Conservation (phyloP, 35 echinoderm and acorn worm species). For the Eucidaris tribuloides region DNA sequence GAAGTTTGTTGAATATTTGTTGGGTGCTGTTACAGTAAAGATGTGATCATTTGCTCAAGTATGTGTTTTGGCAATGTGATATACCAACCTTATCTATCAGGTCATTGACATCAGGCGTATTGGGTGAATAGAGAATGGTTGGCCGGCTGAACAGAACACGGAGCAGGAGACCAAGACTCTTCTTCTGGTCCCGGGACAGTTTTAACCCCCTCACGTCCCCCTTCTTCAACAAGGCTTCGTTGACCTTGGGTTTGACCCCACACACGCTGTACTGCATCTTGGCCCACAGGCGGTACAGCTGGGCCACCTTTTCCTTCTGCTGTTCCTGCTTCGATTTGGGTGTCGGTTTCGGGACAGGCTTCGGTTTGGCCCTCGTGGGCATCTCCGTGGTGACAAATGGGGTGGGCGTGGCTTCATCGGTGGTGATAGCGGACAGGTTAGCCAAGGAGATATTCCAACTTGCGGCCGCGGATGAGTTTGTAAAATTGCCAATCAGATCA, state of each 20-base stretch:
- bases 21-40: too few species aligned
- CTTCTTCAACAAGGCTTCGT: constrained; percentile 48
- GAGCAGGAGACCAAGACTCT: constrained; percentile 80
- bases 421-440: neutral
- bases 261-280: constrained; percentile 81
- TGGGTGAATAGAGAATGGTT: constrained; percentile 88
- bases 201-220: constrained; percentile 72
- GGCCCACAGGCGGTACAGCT: constrained; percentile 82
- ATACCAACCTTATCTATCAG: constrained; percentile 88
- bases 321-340: constrained; percentile 21
- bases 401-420: neutral
- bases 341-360: neutral
- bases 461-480: neutral
- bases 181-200: constrained; percentile 73
- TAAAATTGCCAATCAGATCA: neutral
- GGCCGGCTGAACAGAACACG: constrained; percentile 91
- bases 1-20: neutral
- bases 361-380: constrained; percentile 11
- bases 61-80: too few species aligned
- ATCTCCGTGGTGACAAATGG: neutral
- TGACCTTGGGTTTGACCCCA: constrained; percentile 47
- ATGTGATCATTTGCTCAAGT: neutral
- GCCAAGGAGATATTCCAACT: neutral
- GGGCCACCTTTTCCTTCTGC: constrained; percentile 53
- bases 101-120: constrained; percentile 94